A percentile compares a stretch with the other conserved stretches of the same genome.
phyloP scores from a whole-genome alignment of 2,113 vertebrate genomes.

The Uria lomvia region DNA sequence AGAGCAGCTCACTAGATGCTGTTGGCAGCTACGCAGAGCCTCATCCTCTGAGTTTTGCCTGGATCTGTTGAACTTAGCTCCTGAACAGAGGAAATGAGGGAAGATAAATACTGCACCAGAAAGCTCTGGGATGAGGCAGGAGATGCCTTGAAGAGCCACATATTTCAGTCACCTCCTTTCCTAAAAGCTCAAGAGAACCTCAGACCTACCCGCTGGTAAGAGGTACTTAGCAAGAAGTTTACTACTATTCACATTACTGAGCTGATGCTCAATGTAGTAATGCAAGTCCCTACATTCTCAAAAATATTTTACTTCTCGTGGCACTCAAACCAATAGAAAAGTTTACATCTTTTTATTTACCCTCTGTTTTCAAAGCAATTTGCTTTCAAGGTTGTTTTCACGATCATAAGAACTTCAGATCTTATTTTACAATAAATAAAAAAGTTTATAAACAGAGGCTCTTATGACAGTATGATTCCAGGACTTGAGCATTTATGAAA shows the following conservation, averaged over 20 bases:
- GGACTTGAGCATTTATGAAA: background rate
- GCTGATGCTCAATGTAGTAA: background rate
- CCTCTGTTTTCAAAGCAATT: background rate
- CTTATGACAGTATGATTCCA: background rate
- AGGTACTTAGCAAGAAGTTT: background rate
- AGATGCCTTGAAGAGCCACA: background rate
- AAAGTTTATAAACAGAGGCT: background rate
- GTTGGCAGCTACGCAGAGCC: background rate
- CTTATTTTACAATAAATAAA: background rate
- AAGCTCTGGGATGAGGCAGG: background rate
- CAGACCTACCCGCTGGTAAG: background rate
- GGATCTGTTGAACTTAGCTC: background rate
- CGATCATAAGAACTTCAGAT: background rate
- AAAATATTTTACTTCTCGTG: background rate
- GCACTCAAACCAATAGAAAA: background rate
- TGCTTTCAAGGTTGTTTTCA: background rate
- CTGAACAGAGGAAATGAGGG: background rate
- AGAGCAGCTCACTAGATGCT: background rate
- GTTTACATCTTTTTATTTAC: background rate
- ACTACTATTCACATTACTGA: background rate
- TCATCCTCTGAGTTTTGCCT: background rate
- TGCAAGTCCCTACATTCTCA: accelerated
- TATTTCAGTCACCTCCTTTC: background rate
- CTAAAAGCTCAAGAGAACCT: background rate
- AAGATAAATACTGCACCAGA: background rate